Evolutionary conservation across 2,888 invertebrate species (phyloP).

Genomic region (Eutolmus rufibarbis): DNA sequence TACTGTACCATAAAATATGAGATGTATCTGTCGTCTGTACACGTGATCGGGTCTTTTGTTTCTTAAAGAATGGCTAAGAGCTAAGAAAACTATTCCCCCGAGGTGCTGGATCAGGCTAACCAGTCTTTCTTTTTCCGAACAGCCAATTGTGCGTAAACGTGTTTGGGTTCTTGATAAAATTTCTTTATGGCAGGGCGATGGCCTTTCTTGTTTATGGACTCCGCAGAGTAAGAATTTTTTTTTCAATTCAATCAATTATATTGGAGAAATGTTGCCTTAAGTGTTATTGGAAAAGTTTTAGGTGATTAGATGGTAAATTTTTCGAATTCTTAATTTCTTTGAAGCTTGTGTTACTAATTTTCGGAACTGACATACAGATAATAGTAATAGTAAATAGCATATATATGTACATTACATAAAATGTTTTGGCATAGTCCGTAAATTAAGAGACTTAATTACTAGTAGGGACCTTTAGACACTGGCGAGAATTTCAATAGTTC

Average conservation of each 20-base stretch:
- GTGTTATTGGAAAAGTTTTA: neutral
- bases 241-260: neutral
- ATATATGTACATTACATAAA: too few species aligned
- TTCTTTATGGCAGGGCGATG: neutral
- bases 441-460: too few species aligned
- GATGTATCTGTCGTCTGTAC: neutral
- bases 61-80: neutral
- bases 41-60: neutral
- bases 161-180: neutral
- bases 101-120: neutral
- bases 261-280: neutral
- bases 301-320: neutral
- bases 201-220: neutral
- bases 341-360: neutral
- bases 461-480: too few species aligned
- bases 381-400: too few species aligned
- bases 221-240: neutral
- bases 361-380: too few species aligned
- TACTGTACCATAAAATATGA: neutral
- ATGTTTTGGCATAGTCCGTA: too few species aligned
- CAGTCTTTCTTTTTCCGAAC: neutral
- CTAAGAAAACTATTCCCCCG: neutral
- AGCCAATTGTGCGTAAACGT: neutral
- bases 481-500: too few species aligned
- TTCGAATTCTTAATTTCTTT: neutral